These are phyloP conservation scores for Diadema setosum DNA, from an alignment of 35 echinoderm and acorn worm genomes.

Conservation along the genomic window DNA sequence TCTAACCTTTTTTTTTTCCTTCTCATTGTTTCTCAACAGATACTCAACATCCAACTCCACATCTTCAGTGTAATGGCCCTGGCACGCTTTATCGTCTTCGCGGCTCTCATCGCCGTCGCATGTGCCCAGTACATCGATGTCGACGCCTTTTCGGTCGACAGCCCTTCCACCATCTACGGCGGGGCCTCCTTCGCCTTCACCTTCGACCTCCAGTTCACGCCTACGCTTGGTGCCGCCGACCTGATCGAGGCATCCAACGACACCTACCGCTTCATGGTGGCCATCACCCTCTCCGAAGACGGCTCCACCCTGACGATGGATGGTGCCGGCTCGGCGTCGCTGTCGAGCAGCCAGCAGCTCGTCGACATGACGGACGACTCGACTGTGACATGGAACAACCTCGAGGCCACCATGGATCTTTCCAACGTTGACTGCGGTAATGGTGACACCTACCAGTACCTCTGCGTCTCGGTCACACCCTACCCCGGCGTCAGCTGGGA, in stretches of 20 bases:
- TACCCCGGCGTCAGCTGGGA: slow-evolving; percentile 14
- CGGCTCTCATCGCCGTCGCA: background rate
- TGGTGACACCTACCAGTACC: slow-evolving; percentile 20
- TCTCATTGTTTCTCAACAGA: background rate
- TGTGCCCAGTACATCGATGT: slow-evolving; percentile 24
- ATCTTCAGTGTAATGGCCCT: background rate
- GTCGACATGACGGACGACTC: slow-evolving; percentile 13
- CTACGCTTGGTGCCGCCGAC: background rate
- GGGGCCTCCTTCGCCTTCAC: background rate
- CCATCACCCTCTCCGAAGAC: background rate
- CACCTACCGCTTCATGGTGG: background rate
- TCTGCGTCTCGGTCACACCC: slow-evolving; percentile 19
- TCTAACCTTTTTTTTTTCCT: background rate
- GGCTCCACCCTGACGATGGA: background rate
- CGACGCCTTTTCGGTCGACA: background rate
- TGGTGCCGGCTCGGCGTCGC: background rate
- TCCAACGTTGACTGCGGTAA: slow-evolving; percentile 33
- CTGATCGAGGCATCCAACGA: background rate
- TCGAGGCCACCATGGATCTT: background rate
- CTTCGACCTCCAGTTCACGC: slow-evolving; percentile 26
- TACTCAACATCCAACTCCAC: background rate
- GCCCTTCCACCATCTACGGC: background rate
- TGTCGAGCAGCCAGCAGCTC: background rate
- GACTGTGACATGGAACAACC: slow-evolving; percentile 13
- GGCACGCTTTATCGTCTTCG: background rate